phyloP scores from a whole-genome alignment of 2,797 vertebrate species.

The Rousettus madagascariensis region DNA sequence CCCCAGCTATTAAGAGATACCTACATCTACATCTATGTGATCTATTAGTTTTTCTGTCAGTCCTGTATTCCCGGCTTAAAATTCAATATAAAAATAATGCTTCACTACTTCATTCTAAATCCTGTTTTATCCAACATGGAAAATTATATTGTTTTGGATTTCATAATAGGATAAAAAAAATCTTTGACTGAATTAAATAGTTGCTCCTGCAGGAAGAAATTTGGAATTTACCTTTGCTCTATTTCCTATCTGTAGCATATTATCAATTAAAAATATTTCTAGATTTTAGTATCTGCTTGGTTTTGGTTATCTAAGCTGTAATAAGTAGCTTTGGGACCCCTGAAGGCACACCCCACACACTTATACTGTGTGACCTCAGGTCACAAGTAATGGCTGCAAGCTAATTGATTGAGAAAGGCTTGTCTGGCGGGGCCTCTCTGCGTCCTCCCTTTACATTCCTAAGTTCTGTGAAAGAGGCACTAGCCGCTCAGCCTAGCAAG shows the following conservation, averaged over 20 bases:
- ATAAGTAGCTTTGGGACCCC: constrained; percentile 83
- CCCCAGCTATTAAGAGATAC: background rate
- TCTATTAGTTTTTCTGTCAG: background rate
- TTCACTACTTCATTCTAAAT: background rate
- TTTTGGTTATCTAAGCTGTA: constrained; percentile 84
- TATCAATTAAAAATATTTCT: constrained; percentile 49
- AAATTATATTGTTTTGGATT: background rate
- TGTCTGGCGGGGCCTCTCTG: constrained; percentile 92
- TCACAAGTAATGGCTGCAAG: constrained; percentile 93
- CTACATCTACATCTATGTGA: background rate
- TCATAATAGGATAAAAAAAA: background rate
- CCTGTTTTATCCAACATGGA: background rate
- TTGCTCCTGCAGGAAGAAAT: background rate
- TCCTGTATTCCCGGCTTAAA: background rate
- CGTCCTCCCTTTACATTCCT: constrained; percentile 96
- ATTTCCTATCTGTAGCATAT: constrained; percentile 8
- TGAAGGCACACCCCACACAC: constrained; percentile 89
- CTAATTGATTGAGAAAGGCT: constrained; percentile 96
- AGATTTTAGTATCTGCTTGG: constrained; percentile 33
- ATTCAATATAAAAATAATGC: constrained; percentile 34
- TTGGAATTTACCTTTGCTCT: background rate
- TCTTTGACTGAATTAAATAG: background rate
- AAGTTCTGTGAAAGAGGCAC: constrained; percentile 90
- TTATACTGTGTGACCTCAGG: constrained; percentile 92
- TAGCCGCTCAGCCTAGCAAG: constrained; percentile 86